Evolutionary conservation across 2,797 vertebrate species (phyloP).

Genomic region (Kryptolebias ocellatus): DNA sequence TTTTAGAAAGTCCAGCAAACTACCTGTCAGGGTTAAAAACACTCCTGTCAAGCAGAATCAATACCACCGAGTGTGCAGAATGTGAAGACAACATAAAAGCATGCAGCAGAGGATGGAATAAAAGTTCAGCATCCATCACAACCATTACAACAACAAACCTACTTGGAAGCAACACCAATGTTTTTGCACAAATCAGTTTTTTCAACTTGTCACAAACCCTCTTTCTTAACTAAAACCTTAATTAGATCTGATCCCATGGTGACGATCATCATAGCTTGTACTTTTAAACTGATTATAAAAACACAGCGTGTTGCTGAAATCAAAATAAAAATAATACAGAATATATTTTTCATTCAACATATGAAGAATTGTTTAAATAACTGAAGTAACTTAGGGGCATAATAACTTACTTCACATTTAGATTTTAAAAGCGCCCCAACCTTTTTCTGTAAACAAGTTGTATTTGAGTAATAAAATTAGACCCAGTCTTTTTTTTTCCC

Average conservation of each 20-base stretch:
- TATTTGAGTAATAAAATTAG: background rate
- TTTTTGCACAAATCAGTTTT: background rate
- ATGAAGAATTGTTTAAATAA: no score
- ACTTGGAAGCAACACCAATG: background rate
- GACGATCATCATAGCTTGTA: no score
- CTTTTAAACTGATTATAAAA: no score
- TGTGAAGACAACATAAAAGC: background rate
- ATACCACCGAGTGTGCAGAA: background rate
- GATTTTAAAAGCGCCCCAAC: no score
- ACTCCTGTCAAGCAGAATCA: background rate
- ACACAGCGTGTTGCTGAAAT: no score
- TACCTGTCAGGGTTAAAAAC: conserved; percentile 79
- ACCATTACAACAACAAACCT: background rate
- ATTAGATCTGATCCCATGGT: no score
- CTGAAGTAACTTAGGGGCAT: no score
- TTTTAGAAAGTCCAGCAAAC: conserved; percentile 95
- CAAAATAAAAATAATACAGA: no score
- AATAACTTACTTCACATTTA: no score
- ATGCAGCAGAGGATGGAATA: background rate
- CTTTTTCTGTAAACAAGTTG: no score
- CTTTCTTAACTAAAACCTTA: background rate
- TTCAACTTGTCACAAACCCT: no score
- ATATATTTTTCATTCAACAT: no score
- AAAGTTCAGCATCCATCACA: background rate
- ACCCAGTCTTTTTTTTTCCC: background rate